phyloP scores from a whole-genome alignment of 2,888 invertebrate genomes.

The Apeira syringaria region DNA sequence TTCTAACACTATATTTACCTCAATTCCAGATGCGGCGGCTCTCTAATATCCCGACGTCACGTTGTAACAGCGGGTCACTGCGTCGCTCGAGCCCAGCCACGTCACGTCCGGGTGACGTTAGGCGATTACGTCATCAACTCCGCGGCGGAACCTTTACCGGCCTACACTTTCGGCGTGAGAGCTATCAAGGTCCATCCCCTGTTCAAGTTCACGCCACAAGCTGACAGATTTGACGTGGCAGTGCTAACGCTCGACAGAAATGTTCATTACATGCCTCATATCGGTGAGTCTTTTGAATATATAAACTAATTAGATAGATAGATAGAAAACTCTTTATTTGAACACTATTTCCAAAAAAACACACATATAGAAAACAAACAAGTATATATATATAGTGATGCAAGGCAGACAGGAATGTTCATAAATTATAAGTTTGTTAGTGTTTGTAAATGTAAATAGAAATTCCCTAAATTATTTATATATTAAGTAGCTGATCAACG shows the following conservation, averaged over 20 bases:
- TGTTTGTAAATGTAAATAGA: no score
- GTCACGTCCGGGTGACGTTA: slow-evolving; percentile 95
- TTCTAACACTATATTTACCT: neutral
- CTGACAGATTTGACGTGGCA: slow-evolving; percentile 95
- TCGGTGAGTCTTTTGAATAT: no score
- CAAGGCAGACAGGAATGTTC: no score
- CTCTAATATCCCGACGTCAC: slow-evolving; percentile 94
- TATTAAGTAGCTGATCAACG: no score
- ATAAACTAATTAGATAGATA: no score
- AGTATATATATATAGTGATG: no score
- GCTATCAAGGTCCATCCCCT: slow-evolving; percentile 93
- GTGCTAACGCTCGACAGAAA: slow-evolving; percentile 93
- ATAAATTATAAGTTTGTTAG: no score
- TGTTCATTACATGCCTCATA: slow-evolving; percentile 95
- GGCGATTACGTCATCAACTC: slow-evolving; percentile 98
- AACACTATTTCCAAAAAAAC: no score
- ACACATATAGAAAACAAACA: no score
- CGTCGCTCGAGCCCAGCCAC: slow-evolving; percentile 94
- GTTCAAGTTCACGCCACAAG: slow-evolving; percentile 93
- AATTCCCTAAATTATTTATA: no score
- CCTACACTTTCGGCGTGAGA: slow-evolving; percentile 96
- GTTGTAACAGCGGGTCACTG: slow-evolving; percentile 98
- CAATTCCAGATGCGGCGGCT: slow-evolving; percentile 92
- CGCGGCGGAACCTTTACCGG: slow-evolving; percentile 94
- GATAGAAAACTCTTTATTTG: no score